Base-by-base conservation (phyloP, 2,113 vertebrate genomes). In the Scomber colias region DNA sequence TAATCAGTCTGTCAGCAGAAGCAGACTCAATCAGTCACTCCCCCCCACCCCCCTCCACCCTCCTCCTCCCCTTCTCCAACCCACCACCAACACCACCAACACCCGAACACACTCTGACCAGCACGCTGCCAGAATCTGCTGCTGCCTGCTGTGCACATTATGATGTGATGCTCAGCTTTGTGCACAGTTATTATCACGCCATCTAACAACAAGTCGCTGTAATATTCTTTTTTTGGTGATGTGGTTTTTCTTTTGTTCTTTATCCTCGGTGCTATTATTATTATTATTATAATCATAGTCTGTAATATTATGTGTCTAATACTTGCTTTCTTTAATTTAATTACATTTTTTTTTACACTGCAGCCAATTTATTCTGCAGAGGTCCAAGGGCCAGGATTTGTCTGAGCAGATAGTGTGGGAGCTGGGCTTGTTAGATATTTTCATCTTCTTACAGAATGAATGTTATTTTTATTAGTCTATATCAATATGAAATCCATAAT, bases 1-100 rank as follows among this genome's bases (percentile, higher is more conserved):
- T 87, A 90, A 86, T 93, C 89, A 89, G 88, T 87, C 82, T 87
- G 89, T 89, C 89, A 91, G 89, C 85, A 82, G 77, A 67, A 84
- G 79, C 86, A 89, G 80, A 93, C 87, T 89, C 87, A 88, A 83
- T 89, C 87, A 89, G 75, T 84, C 82, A 83, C 69, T 48, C 63
- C 61, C 61, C 66, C 17, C 27, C 50, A 45, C 8, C 62, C 54
- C 13, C 48, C 59, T 57, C 68, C 35, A 24, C 69, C 66, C 14
- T 59, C 40, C 62, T 44, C 61, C 60, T 54, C 30, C 17, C 53
- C 48, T 21, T 21, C 21, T 21, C 21, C 21, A 21, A 21, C 21
- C 21, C 21, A 21, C 17, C 54, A 48, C 10, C 51, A 65, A 49
- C 78, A 68, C 30, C 77, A 79, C 65, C 67, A 68, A 8, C 80